These are phyloP conservation scores for Rhingia rostrata DNA, from an alignment of 2,888 invertebrate genomes.

Conservation along the genomic window DNA sequence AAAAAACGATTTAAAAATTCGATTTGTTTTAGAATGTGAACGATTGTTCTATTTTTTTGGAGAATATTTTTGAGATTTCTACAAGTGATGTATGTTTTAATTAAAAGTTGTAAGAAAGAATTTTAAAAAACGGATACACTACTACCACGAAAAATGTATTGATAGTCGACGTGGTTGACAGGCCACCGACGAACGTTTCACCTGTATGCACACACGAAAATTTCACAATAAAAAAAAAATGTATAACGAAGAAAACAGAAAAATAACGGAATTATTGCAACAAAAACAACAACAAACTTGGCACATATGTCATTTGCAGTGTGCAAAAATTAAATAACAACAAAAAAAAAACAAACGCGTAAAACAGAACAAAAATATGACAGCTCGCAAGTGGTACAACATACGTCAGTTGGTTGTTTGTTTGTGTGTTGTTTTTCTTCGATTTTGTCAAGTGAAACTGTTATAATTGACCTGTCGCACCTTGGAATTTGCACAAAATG, in stretches of 20 bases:
- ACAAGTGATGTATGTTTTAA: not conserved
- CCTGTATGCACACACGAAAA: conserved; percentile 53
- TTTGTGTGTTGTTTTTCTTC: conserved; percentile 29
- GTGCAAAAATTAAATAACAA: conserved; percentile 16
- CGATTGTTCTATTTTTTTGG: too few relatives aligned
- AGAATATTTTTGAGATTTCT: not conserved
- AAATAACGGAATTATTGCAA: conserved; percentile 23
- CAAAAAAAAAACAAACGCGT: not conserved
- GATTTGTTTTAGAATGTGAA: too few relatives aligned
- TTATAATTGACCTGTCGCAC: conserved; percentile 71
- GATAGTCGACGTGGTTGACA: conserved; percentile 24
- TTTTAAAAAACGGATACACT: conserved; percentile 8
- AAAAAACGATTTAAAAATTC: too few relatives aligned
- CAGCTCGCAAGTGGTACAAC: conserved; percentile 52
- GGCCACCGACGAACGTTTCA: conserved; percentile 31
- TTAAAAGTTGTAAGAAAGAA: conserved; percentile 4
- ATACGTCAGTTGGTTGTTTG: too few relatives aligned
- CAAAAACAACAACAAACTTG: conserved; percentile 48
- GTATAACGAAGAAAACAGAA: conserved; percentile 5
- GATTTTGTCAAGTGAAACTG: conserved; percentile 60
- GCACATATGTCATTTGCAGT: conserved; percentile 52
- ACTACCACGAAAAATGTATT: conserved; percentile 16
- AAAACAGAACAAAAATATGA: conserved; percentile 9
- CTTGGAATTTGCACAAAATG: conserved; percentile 58
- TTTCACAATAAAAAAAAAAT: conserved; percentile 52